A percentile compares a stretch with the other conserved stretches of the same genome.
phyloP scores from a whole-genome alignment of 2,113 vertebrate species.

The Paracanthobrama guichenoti region DNA sequence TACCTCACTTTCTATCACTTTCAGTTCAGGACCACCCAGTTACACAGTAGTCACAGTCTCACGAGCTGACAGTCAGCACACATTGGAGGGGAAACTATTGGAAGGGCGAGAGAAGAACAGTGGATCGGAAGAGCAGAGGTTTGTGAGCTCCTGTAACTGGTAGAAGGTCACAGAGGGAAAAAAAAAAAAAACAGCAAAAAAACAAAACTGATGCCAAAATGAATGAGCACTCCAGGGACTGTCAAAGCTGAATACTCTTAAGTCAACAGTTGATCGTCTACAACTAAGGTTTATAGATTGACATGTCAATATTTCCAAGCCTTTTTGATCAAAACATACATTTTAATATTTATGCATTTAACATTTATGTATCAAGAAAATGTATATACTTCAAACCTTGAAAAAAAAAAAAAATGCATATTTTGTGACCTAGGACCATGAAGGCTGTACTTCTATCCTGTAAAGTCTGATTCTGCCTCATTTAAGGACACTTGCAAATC shows the following conservation, averaged over 20 bases:
- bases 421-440: neutral
- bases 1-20: neutral
- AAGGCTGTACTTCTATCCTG: neutral
- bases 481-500: constrained; percentile 12
- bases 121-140: neutral
- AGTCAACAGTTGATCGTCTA: neutral
- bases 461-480: neutral
- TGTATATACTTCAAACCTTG: neutral
- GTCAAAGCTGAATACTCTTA: neutral
- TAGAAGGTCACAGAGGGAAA: neutral
- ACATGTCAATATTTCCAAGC: neutral
- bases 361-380: neutral
- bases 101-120: neutral
- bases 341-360: neutral
- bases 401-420: neutral
- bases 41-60: neutral
- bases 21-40: constrained; percentile 34
- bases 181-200: no score
- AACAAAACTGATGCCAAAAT: constrained; percentile 1
- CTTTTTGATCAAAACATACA: neutral
- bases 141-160: constrained; percentile 12
- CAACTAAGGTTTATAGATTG: neutral
- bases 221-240: neutral
- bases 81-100: neutral
- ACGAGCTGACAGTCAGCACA: neutral